These are phyloP conservation scores for Mus musculus DNA, from an alignment of 2,113 vertebrate genomes.

Conservation along the genomic window GRCm39 chr17:31230501-31231000, in stretches of 20 bases:
- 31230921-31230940: fast-evolving
- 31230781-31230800: not conserved
- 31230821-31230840: not conserved
- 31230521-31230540: not conserved
- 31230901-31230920: fast-evolving
- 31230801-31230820: not conserved
- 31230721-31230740: fast-evolving
- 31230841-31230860: not conserved
- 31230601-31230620: not conserved
- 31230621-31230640: no score
- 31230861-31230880: fast-evolving
- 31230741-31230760: fast-evolving
- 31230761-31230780: fast-evolving
- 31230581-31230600: no score
- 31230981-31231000: fast-evolving
- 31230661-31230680: fast-evolving
- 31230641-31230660: fast-evolving
- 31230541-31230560: not conserved
- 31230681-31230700: slow-evolving; percentile 33
- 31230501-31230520: not conserved
- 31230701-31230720: not conserved
- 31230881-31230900: not conserved
- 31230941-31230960: no score
- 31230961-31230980: not conserved
- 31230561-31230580: not conserved